Conservation (phyloP, 2,113 vertebrate genomes). For the Albula goreensis region DNA sequence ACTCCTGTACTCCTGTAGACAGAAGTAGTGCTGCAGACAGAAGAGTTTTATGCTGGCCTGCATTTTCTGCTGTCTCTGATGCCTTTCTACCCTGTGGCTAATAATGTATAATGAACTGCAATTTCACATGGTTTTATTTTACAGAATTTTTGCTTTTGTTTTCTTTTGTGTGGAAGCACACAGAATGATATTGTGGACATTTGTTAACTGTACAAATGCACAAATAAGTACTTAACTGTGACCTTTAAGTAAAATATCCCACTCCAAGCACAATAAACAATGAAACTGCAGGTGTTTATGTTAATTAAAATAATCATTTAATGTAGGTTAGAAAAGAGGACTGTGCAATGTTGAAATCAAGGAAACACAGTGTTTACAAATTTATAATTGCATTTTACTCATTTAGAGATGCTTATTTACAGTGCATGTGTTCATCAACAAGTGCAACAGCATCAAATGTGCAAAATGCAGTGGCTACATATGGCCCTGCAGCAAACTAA, state of each 20-base stretch:
- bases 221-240: background rate
- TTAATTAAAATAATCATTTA: conserved; percentile 31
- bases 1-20: background rate
- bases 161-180: background rate
- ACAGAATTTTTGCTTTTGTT: background rate
- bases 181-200: background rate
- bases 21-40: conserved; percentile 9
- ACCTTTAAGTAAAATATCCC: background rate
- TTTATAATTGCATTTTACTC: too few species aligned
- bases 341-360: too few species aligned
- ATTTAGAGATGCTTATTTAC: too few species aligned
- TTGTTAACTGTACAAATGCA: background rate
- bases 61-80: conserved; percentile 4
- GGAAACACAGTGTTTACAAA: too few species aligned
- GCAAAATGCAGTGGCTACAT: too few species aligned
- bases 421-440: too few species aligned
- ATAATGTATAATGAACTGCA: conserved; percentile 13
- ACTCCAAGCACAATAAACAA: too few species aligned
- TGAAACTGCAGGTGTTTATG: too few species aligned
- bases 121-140: conserved; percentile 19
- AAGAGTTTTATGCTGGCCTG: conserved; percentile 13
- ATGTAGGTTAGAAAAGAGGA: conserved; percentile 9
- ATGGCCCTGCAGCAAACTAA: too few species aligned
- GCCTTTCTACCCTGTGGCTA: conserved; percentile 23
- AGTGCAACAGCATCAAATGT: too few species aligned